These are phyloP conservation scores for Redunca redunca DNA, from an alignment of 2,113 vertebrate species.

Conservation along the genomic window DNA sequence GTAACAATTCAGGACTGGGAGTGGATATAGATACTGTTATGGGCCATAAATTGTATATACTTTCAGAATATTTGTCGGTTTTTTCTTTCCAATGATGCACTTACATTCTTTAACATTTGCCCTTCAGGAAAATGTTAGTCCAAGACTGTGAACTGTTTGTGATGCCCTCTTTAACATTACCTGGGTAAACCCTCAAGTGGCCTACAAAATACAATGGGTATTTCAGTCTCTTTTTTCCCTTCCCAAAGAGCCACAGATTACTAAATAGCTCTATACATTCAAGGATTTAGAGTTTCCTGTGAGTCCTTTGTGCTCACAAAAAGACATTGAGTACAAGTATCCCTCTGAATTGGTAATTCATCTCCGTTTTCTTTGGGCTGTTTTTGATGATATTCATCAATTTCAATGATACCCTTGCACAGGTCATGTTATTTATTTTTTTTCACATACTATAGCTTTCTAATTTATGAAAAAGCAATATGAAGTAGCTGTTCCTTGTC, in stretches of 20 bases:
- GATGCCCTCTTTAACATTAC: conserved; percentile 48
- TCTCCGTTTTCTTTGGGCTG: conserved; percentile 46
- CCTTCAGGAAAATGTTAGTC: background rate
- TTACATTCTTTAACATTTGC: background rate
- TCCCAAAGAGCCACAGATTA: conserved; percentile 28
- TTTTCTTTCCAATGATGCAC: background rate
- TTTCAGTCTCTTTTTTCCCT: conserved; percentile 52
- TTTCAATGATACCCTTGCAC: conserved; percentile 31
- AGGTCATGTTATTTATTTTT: background rate
- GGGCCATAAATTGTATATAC: background rate
- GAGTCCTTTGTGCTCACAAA: conserved; percentile 62
- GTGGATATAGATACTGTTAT: background rate
- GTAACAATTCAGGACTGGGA: background rate
- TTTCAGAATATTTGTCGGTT: background rate
- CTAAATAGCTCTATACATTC: conserved; percentile 74
- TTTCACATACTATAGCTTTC: background rate
- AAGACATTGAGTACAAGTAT: conserved; percentile 64
- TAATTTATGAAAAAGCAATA: background rate
- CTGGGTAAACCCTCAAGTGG: conserved; percentile 37
- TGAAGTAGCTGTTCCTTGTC: background rate
- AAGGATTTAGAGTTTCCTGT: conserved; percentile 73
- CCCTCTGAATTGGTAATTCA: conserved; percentile 69
- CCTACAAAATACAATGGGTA: conserved; percentile 24
- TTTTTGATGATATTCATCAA: conserved; percentile 63
- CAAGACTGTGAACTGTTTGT: conserved; percentile 1